Conservation (phyloP, 2,888 invertebrate species). For the Seira musarum region DNA sequence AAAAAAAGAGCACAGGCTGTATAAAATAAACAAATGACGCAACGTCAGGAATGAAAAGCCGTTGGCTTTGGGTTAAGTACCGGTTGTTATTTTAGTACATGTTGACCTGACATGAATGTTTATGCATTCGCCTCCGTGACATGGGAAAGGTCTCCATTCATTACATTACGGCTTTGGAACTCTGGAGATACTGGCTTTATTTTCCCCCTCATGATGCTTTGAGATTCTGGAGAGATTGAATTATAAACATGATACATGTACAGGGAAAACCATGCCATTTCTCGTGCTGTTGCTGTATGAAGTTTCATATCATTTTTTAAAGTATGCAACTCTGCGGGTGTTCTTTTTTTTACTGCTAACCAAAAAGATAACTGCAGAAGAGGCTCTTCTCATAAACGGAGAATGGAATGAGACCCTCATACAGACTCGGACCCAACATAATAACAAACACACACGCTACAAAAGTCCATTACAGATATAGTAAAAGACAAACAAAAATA, state of each 20-base stretch:
- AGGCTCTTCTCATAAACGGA: background rate
- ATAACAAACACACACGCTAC: too few relatives aligned
- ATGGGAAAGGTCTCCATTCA: constrained; percentile 36
- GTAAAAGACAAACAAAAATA: background rate
- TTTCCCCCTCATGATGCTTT: background rate
- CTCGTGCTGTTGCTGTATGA: background rate
- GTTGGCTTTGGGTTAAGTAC: too few relatives aligned
- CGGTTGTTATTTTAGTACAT: too few relatives aligned
- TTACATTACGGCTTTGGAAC: too few relatives aligned
- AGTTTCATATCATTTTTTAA: background rate
- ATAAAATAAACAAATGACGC: too few relatives aligned
- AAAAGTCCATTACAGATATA: background rate
- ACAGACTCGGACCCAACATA: too few relatives aligned
- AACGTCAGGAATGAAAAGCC: too few relatives aligned
- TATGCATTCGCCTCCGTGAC: constrained; percentile 25
- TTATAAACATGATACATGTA: background rate
- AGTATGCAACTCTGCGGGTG: background rate
- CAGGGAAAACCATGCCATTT: too few relatives aligned
- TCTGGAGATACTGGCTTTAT: too few relatives aligned
- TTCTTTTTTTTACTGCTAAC: background rate
- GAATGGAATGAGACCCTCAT: background rate
- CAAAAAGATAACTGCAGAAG: background rate
- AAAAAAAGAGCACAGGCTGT: too few relatives aligned
- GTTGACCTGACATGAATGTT: constrained; percentile 19
- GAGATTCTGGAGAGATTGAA: background rate